Conservation (phyloP, 2,888 invertebrate species). For the Macaria notata region DNA sequence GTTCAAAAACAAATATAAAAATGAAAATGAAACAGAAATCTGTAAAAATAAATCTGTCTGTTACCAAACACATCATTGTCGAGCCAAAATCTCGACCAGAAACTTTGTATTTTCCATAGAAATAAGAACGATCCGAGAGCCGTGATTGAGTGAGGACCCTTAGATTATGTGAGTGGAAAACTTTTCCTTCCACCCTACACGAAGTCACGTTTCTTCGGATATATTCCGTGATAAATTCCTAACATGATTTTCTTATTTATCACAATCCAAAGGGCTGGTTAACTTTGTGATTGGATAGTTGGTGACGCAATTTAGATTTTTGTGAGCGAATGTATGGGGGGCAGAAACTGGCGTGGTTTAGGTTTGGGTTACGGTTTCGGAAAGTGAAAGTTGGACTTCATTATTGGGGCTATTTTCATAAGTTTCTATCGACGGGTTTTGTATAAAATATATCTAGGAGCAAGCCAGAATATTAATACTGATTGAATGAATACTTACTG, state of each 20-base stretch:
- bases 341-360: slow-evolving; percentile 6
- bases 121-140: slow-evolving; percentile 23
- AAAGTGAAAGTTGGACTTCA: neutral
- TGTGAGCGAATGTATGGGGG: slow-evolving; percentile 7
- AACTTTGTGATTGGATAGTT: slow-evolving; percentile 25
- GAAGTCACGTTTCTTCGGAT: slow-evolving; percentile 30
- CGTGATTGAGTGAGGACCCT: slow-evolving; percentile 26
- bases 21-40: too few relatives aligned
- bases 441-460: too few relatives aligned
- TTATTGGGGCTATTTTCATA: neutral
- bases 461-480: too few relatives aligned
- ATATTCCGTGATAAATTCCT: slow-evolving; percentile 27
- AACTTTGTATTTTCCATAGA: slow-evolving; percentile 24
- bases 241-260: slow-evolving; percentile 29
- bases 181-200: slow-evolving; percentile 22
- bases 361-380: neutral
- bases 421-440: too few relatives aligned
- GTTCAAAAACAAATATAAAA: too few relatives aligned
- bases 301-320: slow-evolving; percentile 17
- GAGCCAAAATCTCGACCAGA: slow-evolving; percentile 4
- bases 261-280: slow-evolving; percentile 25
- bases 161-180: slow-evolving; percentile 25
- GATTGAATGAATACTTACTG: too few relatives aligned
- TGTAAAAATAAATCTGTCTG: too few relatives aligned
- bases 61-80: slow-evolving; percentile 8